Conservation (phyloP, 2,113 vertebrate species). For the Poicephalus meyeri region DNA sequence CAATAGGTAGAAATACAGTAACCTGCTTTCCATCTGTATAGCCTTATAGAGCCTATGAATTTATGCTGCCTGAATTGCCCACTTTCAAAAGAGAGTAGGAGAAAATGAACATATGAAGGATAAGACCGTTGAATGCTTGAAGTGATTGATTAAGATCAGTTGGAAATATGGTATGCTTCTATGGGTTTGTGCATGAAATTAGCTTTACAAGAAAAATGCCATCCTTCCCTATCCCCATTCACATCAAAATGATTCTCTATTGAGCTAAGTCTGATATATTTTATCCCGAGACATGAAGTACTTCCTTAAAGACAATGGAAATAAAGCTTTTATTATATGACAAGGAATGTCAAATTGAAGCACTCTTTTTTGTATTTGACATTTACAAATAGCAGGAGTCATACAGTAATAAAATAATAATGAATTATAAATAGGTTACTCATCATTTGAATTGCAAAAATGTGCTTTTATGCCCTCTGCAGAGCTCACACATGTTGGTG, state of each 20-base stretch:
- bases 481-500: neutral
- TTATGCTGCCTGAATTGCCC: neutral
- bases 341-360: constrained; percentile 38
- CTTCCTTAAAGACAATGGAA: neutral
- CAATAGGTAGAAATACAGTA: neutral
- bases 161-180: neutral
- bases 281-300: neutral
- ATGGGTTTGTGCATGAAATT: neutral
- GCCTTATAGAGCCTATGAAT: neutral
- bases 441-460: constrained; percentile 66
- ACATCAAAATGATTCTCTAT: neutral
- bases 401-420: constrained; percentile 45
- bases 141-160: neutral
- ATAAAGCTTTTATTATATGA: constrained; percentile 12
- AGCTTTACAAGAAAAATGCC: neutral
- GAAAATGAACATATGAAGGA: neutral
- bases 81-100: neutral
- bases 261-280: neutral
- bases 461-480: constrained; percentile 21
- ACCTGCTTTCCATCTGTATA: neutral
- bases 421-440: constrained; percentile 52
- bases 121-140: neutral
- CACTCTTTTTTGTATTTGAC: neutral
- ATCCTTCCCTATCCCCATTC: neutral
- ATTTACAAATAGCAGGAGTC: constrained; percentile 51